Percentiles rank a stretch among this genome's conserved stretches.
Conservation (phyloP, 2,888 invertebrate genomes). For the Thera britannica region DNA sequence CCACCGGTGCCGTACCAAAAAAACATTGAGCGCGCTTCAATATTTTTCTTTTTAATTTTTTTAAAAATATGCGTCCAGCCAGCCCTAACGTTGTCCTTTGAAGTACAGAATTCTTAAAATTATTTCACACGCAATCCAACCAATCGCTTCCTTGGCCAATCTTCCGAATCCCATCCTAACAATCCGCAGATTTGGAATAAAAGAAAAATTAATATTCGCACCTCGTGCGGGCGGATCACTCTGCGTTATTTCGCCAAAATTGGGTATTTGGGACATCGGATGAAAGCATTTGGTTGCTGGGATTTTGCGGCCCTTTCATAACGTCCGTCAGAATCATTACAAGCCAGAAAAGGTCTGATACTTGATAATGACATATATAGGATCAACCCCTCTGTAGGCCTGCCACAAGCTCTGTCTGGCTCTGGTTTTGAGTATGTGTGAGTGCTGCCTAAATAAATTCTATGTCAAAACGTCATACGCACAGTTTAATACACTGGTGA, state of each 20-base stretch:
- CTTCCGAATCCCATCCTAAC: constrained; percentile 26
- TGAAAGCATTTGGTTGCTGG: constrained; percentile 11
- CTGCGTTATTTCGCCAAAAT: constrained; percentile 68
- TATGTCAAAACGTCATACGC: too few species aligned
- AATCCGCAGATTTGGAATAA: constrained; percentile 43
- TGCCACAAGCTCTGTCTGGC: background rate
- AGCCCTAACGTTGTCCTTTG: background rate
- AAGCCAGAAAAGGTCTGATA: background rate
- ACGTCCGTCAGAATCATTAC: background rate
- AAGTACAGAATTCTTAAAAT: background rate
- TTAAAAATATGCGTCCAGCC: too few species aligned
- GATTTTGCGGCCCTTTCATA: background rate
- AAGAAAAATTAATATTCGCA: constrained; percentile 61
- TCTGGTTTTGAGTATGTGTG: too few species aligned
- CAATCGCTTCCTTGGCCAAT: constrained; percentile 24
- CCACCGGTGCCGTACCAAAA: too few species aligned
- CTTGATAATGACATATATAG: background rate
- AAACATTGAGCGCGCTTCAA: too few species aligned
- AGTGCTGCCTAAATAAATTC: too few species aligned
- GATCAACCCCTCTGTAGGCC: background rate
- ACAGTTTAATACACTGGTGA: too few species aligned
- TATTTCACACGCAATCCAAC: constrained; percentile 18
- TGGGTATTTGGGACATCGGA: constrained; percentile 64
- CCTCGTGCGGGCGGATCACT: constrained; percentile 65
- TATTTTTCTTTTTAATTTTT: too few species aligned